Evolutionary conservation across 2,113 vertebrate species (phyloP), one percentile per base, ranked within the genome.

Genomic region (Takifugu bimaculatus): DNA sequence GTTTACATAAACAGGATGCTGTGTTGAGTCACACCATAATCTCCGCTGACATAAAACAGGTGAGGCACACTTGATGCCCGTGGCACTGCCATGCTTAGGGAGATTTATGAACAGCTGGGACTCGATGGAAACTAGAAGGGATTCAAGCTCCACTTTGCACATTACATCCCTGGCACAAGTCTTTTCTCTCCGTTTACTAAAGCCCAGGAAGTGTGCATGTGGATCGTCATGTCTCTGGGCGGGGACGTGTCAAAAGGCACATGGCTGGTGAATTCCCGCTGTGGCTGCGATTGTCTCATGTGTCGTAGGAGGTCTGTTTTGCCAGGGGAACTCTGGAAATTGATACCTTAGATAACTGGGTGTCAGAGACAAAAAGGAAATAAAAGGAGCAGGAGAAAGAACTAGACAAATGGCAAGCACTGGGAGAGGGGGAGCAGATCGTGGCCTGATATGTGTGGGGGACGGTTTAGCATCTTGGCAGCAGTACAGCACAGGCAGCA

Each of bases 241-340:
- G 72, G 55, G 57, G 29, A 62, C 2, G 47, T 81, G 77, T 83
- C 74, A 84, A 76, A 79, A 77, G 62, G 70, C 76, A 72, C 80
- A 25, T 65, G 71, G 61, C 71, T 72, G 50, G 51, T 53, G 65
- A 65, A 65, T 60, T 74, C 61, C 71, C 26, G 14, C 77, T 66
- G 77, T 15, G 61, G 58, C 71, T 9, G 54, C 68, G 80, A 75
- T 62, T 77, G 68, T 66, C 32, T n/a, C 66, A 65, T 65, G 70
- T 78, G 68, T 70, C 26, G 11, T 2, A 32, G 68, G 59, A 68
- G 60, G 75, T 66, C 69, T 74, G 58, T 48, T 35, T 39, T 77
- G 45, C 15, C 49, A 4, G 9, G 65, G 77, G 72, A 44, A 5
- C 13, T 57, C 71, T 66, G 55, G 67, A 81, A 74, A 79, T 56